Evolutionary conservation across 2,113 vertebrate genomes (phyloP), one percentile per base, ranked within the genome.

Genomic region (Muntiacus reevesi): DNA sequence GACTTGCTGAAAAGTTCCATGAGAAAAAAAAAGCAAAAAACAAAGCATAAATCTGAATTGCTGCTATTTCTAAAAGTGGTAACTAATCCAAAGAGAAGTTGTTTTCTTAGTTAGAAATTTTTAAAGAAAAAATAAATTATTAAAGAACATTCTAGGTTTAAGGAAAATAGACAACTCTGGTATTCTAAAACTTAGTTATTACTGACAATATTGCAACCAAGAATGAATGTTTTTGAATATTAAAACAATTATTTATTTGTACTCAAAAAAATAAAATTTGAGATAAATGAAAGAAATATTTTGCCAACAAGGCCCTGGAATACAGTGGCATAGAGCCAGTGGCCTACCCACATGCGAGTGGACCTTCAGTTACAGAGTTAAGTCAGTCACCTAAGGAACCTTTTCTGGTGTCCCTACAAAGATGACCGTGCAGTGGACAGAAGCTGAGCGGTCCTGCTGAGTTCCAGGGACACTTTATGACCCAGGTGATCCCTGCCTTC

Each of bases 361-460:
- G 5, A 1, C 30, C 10, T 2, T 6, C 17, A 4, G 30, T 36
- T n/a, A 12, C 6, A 36, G 52, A n/a, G 7, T 25, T 6, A 50
- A 25, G 7, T 36, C 47, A n/a, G 54, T 16, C 1, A 8, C 6
- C 40, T 30, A n/a, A 7, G 6, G 4, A 13, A 11, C 3, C 6
- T 3, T 6, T 40, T 3, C 17, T 3, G 5, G 1, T 19, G 6
- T n/a, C 19, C n/a, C 74, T 13, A 15, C 19, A 11, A 36, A 4
- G 30, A 30, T 50, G 33, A 25, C 50, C 21, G 0, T 9, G 11
- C 25, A 23, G 17, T 16, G 28, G 10, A 10, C 43, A 79, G 43
- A 92, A 19, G 10, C 43, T 5, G 27, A 78, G 36, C 0, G 0
- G 43, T 1, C 6, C 5, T 3, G 30, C 2, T 54, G 43, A 40